Conservation (phyloP, 2,113 vertebrate genomes). For the Perccottus glenii region DNA sequence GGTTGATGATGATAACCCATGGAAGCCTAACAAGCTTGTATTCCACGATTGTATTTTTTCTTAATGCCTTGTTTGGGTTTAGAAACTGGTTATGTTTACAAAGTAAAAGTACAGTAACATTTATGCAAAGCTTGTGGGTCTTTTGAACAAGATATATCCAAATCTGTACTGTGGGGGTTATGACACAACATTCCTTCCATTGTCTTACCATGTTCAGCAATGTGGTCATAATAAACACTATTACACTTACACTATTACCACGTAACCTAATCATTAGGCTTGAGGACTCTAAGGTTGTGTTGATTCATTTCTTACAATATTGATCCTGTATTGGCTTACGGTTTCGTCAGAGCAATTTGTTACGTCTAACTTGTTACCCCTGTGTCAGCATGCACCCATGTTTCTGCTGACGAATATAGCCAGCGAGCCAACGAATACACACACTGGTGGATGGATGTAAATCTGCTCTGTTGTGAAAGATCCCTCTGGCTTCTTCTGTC, state of each 20-base stretch:
- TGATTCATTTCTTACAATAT: slow-evolving; percentile 49
- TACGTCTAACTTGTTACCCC: slow-evolving; percentile 25
- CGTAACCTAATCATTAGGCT: slow-evolving; percentile 22
- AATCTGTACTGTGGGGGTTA: no score
- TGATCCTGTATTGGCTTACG: slow-evolving; percentile 36
- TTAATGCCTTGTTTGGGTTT: no score
- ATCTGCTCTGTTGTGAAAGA: slow-evolving; percentile 46
- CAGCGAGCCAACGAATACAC: slow-evolving; percentile 38
- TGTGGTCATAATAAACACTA: neutral
- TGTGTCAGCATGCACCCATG: slow-evolving; percentile 43
- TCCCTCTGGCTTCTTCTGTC: slow-evolving; percentile 40
- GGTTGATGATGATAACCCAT: no score
- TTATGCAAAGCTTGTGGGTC: no score
- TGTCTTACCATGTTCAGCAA: no score
- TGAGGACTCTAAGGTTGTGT: slow-evolving; percentile 16
- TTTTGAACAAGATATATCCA: no score
- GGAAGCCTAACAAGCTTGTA: no score
- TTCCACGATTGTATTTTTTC: no score
- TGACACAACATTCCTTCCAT: no score
- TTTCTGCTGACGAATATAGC: slow-evolving; percentile 69
- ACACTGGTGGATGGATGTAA: slow-evolving; percentile 37
- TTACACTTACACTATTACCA: slow-evolving; percentile 21
- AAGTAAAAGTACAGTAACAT: no score
- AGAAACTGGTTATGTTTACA: no score
- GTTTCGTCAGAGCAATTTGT: slow-evolving; percentile 3